Base-by-base conservation (phyloP, 1,140 invertebrate genomes). In the Nebria ingens region DNA sequence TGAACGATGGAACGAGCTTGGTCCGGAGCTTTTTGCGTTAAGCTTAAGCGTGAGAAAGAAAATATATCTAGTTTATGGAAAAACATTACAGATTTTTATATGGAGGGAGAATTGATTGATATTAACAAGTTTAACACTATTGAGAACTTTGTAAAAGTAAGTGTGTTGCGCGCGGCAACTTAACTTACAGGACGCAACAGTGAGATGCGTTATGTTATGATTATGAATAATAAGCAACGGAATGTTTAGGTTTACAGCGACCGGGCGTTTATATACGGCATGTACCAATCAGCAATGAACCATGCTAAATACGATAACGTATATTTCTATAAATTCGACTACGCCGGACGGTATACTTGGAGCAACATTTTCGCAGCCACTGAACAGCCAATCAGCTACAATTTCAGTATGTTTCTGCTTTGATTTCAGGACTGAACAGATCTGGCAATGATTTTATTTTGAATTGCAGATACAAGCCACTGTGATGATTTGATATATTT, bases 401-500 rank as follows among this genome's bases (percentile, higher is more conserved):
- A 2, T 3, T 40, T 56, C 12, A 21, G 25, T 29, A 45, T 9
- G 29, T 20, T n/a, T n/a, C n/a, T n/a, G n/a, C n/a, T n/a, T n/a
- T n/a, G n/a, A n/a, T n/a, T n/a, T n/a, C n/a, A n/a, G n/a, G n/a
- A n/a, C n/a, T n/a, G n/a, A n/a, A n/a, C n/a, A n/a, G n/a, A n/a
- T n/a, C n/a, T n/a, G n/a, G n/a, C n/a, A n/a, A n/a, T n/a, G n/a
- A n/a, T n/a, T n/a, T 55, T 51, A 22, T 52, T 54, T 53, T 19
- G 0, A 21, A 3, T 34, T 63, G 52, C 23, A 60, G 69, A 64
- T 6, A 64, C 64, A 2, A 20, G 58, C 0, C 69, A 71, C 59
- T 53, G 65, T 21, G 71, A 73, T 45, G 68, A 69, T 29, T 38
- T 70, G 42, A 62, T 67, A 58, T 70, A 71, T 51, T 52, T 71